Base-by-base conservation (phyloP, 1,140 invertebrate genomes). In the Euschistus heros region DNA sequence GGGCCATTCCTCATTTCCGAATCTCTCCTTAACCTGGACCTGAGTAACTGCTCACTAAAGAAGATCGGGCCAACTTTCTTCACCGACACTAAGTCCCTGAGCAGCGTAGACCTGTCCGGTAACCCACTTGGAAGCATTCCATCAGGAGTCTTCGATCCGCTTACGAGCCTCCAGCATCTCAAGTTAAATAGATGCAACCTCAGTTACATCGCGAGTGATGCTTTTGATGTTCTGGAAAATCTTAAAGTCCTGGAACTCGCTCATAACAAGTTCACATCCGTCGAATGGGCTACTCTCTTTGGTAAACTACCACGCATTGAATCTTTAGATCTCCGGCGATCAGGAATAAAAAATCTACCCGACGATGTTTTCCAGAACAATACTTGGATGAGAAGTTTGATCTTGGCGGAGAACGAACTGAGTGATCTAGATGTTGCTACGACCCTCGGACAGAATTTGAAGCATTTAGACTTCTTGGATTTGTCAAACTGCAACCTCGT, bases 401-500 rank as follows among this genome's bases (percentile, higher is more conserved):
- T 83, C 8, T 73, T 87, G 6, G 82, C 84, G 2, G 79, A 85
- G 67, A 87, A 87, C 68, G 80, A 85, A 71, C 72, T 87, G 24
- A 75, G 75, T 44, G 81, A 84, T 68, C 74, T 86, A 20, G 83
- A 86, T 65, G 82, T 86, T 5, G 81, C 78, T 2, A 78, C 78
- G 15, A 86, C 83, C 2, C 76, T 87, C 13, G 84, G 84, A 0
- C 80, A 80, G 62, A 86, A 84, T 73, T 73, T 86, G 46, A 80
- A 81, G 63, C 83, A 82, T 69, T 75, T 87, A 46, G 83, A 86
- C 70, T 79, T 80, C n/a, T 72, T 87, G 20, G 85, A 87, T 74
- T 72, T 87, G 44, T 86, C 85, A 0, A 81, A 86, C 67, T 87
- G 85, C 69, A 81, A 82, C 71, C 78, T 87, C n/a, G 78, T 80